phyloP scores from a whole-genome alignment of 2,797 vertebrate genomes.

The Linurgus olivaceus region DNA sequence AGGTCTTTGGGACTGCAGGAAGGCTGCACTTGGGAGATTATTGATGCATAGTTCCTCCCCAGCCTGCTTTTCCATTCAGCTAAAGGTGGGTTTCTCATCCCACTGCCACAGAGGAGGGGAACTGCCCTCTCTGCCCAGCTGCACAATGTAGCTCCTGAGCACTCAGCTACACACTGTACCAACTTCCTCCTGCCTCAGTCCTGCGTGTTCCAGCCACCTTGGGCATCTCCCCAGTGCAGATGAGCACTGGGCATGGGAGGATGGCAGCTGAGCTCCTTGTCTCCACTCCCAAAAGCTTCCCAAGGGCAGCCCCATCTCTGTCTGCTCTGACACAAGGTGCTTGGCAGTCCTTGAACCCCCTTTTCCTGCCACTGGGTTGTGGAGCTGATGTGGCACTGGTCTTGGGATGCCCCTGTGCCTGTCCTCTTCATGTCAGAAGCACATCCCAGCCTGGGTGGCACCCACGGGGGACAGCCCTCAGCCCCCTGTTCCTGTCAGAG shows the following conservation, averaged over 20 bases:
- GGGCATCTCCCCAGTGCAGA: neutral
- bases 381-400: neutral
- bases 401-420: accelerated
- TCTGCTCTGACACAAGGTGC: neutral
- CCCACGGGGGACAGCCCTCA: neutral
- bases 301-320: neutral
- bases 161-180: neutral
- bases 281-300: neutral
- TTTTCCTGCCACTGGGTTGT: accelerated
- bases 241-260: neutral
- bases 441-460: neutral
- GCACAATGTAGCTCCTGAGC: accelerated
- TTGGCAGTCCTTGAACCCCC: accelerated
- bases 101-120: neutral
- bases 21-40: neutral
- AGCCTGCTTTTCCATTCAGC: neutral
- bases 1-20: accelerated
- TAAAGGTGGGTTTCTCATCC: neutral
- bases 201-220: neutral
- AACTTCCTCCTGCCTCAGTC: neutral
- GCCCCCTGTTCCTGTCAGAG: accelerated
- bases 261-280: neutral
- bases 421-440: neutral
- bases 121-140: neutral
- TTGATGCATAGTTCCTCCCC: neutral